Percentiles rank a stretch among this genome's conserved stretches.
These are phyloP conservation scores for Actinernus sp. DNA, from an alignment of 92 coral and sea anemone genomes.

Conservation along the genomic window DNA sequence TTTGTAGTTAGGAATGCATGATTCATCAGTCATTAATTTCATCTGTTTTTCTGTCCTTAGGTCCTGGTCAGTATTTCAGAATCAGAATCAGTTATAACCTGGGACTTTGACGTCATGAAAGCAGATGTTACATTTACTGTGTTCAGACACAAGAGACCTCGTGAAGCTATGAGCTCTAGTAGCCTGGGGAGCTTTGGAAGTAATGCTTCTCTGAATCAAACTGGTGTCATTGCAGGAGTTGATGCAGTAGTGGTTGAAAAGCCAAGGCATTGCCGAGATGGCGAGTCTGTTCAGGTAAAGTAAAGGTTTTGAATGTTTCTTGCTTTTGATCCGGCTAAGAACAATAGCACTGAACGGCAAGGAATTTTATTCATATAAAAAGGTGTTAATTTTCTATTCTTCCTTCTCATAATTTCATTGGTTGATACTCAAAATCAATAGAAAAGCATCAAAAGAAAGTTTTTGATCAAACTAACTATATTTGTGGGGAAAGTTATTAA, in stretches of 20 bases:
- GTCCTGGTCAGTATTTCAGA: conserved; percentile 91
- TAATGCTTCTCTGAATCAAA: conserved; percentile 69
- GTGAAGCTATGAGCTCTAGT: conserved; percentile 89
- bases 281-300: conserved; percentile 94
- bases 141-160: conserved; percentile 97
- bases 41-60: conserved; percentile 48
- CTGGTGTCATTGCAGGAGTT: conserved; percentile 97
- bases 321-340: no score
- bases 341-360: no score
- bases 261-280: conserved; percentile 91
- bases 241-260: conserved; percentile 98
- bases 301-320: no score
- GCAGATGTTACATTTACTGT: conserved; percentile 96
- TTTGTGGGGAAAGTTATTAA: no score
- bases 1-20: no score
- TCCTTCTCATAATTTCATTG: no score
- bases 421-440: no score
- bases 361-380: no score
- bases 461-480: no score
- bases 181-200: conserved; percentile 93
- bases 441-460: no score
- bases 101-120: conserved; percentile 98
- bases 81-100: conserved; percentile 98
- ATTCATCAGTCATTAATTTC: no score
- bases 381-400: no score